phyloP scores from a whole-genome alignment of 2,888 invertebrate species.

The Cephus pulcher region DNA sequence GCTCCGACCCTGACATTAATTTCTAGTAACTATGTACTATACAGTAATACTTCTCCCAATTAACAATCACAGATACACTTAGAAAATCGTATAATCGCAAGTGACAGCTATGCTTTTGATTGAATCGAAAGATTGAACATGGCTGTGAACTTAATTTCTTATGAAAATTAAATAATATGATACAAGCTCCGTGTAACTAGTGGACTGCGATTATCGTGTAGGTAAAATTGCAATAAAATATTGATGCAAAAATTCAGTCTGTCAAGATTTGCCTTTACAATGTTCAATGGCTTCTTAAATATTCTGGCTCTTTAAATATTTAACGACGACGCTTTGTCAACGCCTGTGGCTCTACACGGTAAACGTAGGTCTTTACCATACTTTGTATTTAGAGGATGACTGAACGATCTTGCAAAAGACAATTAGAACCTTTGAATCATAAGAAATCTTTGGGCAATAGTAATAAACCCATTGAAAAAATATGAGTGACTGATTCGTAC shows the following conservation, averaged over 20 bases:
- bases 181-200: too few species aligned
- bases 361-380: background rate
- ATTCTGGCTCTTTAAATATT: background rate
- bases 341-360: background rate
- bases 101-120: background rate
- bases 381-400: background rate
- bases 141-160: background rate
- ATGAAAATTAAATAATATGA: background rate
- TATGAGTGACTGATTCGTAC: background rate
- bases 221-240: background rate
- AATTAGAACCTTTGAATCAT: background rate
- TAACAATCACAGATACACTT: background rate
- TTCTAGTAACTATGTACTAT: background rate
- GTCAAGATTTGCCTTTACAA: constrained; percentile 3
- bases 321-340: background rate
- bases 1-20: background rate
- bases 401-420: background rate
- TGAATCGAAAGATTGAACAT: background rate
- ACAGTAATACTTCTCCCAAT: background rate
- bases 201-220: background rate
- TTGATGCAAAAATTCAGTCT: constrained; percentile 14
- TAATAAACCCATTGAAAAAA: background rate
- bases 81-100: background rate
- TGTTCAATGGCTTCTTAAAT: background rate
- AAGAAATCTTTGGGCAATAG: background rate